Base-by-base conservation (phyloP, 2,888 invertebrate genomes). In the Poecilus cupreus region DNA sequence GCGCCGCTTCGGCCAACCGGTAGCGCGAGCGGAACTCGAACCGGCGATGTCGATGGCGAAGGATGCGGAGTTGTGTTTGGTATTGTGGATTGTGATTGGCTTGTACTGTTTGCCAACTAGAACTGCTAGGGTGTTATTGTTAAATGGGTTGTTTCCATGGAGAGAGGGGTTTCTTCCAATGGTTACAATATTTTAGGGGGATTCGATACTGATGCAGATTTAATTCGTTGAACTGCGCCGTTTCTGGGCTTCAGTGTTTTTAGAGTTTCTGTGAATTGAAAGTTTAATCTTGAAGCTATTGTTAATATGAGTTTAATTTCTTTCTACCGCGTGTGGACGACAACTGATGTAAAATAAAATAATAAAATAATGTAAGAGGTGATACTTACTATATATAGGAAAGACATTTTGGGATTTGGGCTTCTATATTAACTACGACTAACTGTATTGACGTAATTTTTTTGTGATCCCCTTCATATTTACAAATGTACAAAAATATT, bases 91-190 rank as follows among this genome's bases (percentile, higher is more conserved):
- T 24, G 24, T 26, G 60, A 60, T 60, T 60, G 60, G 13, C 13
- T 60, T 24, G 60, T 60, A 54, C 60, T 60, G 60, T 60, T 60
- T 60, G 22, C 16, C 60, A 26, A 5, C n/a, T 16, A 22, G 57
- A 24, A 57, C 16, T 26, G 60, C 24, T 60, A 26, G 24, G 60
- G n/a, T 60, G 32, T 60, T 60, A 24, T 60, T 60, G 60, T 54
- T 54, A 22, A 54, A 60, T 60, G 60, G 32, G 13, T 32, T 60
- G 60, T 13, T 26, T 60, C 10, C 11, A 60, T 6, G 20, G 26
- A 1, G 60, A 26, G 11, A 6, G 11, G 11, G 26, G 11, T 26
- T 60, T 32, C 60, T 60, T 60, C 13, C 1, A 60, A 11, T 60
- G 24, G 13, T 13, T 60, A 26, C 22, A 54, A 2, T n/a, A n/a